Conservation (phyloP, 30 jellyfish, hydroid and myxozoan species). For the Hydractinia echinata region DNA sequence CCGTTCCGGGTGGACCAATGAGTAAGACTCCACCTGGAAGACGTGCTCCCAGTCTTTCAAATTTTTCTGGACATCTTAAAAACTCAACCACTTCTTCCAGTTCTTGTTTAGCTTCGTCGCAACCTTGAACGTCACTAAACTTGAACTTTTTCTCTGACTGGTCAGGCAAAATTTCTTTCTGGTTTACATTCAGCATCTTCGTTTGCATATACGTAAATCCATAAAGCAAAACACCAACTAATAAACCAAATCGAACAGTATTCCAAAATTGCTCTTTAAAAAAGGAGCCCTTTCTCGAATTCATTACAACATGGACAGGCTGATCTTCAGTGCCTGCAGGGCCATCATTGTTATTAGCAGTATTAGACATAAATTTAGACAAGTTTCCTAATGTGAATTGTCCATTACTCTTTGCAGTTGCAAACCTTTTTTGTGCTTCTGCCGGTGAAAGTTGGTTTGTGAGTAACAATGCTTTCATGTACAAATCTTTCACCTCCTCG, state of each 20-base stretch:
- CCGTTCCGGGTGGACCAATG: conserved; percentile 99
- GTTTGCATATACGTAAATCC: conserved; percentile 6
- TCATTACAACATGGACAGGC: conserved; percentile 87
- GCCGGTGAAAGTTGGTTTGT: conserved; percentile 27
- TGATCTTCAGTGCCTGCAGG: conserved; percentile 77
- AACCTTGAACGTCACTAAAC: conserved; percentile 93
- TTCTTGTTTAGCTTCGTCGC: conserved; percentile 96
- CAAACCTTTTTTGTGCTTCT: conserved; percentile 20
- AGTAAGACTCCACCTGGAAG: conserved; percentile 88
- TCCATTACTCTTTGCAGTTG: background rate
- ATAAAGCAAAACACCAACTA: conserved; percentile 20
- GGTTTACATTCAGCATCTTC: conserved; percentile 45
- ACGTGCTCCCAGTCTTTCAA: conserved; percentile 83
- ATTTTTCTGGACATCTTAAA: conserved; percentile 85
- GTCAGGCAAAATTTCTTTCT: conserved; percentile 92
- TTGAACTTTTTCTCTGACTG: conserved; percentile 81
- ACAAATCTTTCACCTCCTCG: conserved; percentile 69
- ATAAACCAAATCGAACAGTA: conserved; percentile 49
- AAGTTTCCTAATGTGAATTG: background rate
- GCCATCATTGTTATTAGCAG: background rate
- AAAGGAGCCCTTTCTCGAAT: conserved; percentile 69
- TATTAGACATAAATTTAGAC: background rate
- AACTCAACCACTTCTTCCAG: conserved; percentile 96
- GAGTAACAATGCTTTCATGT: conserved; percentile 63
- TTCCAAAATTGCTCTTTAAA: conserved; percentile 80